These are phyloP conservation scores for Laothoe populi DNA, from an alignment of 2,888 invertebrate genomes.

Conservation along the genomic window DNA sequence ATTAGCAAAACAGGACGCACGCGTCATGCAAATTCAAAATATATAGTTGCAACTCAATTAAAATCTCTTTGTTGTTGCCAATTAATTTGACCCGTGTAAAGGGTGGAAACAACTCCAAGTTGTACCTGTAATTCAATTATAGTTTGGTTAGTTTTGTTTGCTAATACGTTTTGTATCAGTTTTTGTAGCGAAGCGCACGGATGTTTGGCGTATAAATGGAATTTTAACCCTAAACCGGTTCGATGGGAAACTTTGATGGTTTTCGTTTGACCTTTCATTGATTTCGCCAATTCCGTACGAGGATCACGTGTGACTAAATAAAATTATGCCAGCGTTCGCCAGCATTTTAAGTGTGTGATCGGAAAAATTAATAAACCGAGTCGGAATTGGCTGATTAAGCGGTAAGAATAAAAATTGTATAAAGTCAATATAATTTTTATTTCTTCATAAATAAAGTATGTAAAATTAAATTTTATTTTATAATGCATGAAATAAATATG, in stretches of 20 bases:
- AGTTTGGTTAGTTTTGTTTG: constrained; percentile 51
- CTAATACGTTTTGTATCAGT: constrained; percentile 46
- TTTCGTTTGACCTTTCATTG: constrained; percentile 42
- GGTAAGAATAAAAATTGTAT: constrained; percentile 8
- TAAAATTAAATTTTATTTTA: background rate
- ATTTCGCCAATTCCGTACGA: constrained; percentile 37
- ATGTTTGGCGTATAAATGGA: constrained; percentile 50
- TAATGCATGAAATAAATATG: background rate
- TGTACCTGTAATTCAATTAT: constrained; percentile 61
- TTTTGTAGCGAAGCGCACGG: constrained; percentile 47
- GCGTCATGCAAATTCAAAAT: constrained; percentile 39
- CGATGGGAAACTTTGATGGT: constrained; percentile 43
- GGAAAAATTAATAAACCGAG: constrained; percentile 27
- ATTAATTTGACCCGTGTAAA: constrained; percentile 40
- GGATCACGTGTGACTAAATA: constrained; percentile 38
- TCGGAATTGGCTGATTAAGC: background rate
- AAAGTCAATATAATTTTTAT: too few relatives aligned
- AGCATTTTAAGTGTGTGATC: constrained; percentile 26
- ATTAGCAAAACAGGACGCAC: constrained; percentile 39
- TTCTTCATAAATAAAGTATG: too few relatives aligned
- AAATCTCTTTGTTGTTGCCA: constrained; percentile 38
- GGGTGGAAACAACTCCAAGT: constrained; percentile 43
- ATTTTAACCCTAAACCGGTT: constrained; percentile 42
- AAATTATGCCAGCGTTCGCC: constrained; percentile 21
- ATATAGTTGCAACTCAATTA: constrained; percentile 40